A percentile compares a stretch with the other conserved stretches of the same genome.
Evolutionary conservation across 2,888 invertebrate species (phyloP).

Genomic region (Beris morrisii): DNA sequence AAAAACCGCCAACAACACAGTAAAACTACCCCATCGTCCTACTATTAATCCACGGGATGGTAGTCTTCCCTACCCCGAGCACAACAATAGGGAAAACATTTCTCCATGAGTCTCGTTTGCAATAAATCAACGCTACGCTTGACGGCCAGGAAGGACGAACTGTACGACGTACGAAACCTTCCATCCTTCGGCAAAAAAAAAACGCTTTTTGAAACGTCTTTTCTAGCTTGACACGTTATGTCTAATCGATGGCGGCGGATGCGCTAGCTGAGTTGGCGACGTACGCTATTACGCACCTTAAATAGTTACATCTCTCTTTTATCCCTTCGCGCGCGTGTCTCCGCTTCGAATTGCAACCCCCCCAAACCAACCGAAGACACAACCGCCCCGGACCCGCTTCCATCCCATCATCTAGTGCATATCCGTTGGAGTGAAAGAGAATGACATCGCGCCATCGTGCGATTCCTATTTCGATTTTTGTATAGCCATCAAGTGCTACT

Average conservation of each 20-base stretch:
- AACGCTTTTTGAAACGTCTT: neutral
- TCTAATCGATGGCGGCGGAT: conserved; percentile 42
- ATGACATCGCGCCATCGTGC: neutral
- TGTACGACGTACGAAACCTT: conserved; percentile 1
- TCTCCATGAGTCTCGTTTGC: conserved; percentile 21
- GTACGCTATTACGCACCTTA: conserved; percentile 42
- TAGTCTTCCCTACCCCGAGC: too few species aligned
- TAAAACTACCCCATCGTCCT: neutral
- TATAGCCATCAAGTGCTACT: neutral
- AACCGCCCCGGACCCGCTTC: too few species aligned
- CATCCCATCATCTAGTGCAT: neutral
- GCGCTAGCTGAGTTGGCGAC: conserved; percentile 42
- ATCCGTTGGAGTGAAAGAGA: conserved; percentile 17
- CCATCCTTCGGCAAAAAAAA: neutral
- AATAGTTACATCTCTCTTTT: conserved; percentile 31
- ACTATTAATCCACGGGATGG: too few species aligned
- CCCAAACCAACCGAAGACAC: too few species aligned
- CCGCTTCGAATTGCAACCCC: neutral
- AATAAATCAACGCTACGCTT: conserved; percentile 29
- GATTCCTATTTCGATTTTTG: conserved; percentile 18
- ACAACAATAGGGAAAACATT: conserved; percentile 27
- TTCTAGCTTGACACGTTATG: conserved; percentile 39
- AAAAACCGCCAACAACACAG: conserved; percentile 2
- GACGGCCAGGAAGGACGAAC: neutral
- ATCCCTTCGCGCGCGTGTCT: neutral